These are phyloP conservation scores for Drosophila pachea DNA, from an alignment of 1,140 invertebrate genomes.

Conservation along the genomic window DNA sequence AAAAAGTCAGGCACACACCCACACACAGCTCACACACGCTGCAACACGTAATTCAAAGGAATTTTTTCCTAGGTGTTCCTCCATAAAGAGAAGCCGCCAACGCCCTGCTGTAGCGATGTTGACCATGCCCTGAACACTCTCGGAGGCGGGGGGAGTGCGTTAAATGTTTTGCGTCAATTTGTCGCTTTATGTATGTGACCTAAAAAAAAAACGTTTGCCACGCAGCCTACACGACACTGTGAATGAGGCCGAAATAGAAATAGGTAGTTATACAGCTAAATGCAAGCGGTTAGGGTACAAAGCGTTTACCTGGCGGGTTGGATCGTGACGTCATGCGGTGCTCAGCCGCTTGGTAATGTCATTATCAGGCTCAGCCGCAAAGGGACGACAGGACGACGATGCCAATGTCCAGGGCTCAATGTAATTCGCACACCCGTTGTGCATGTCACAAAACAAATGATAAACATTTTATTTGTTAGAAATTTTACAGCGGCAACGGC, in stretches of 20 bases:
- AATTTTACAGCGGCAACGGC: slow-evolving; percentile 30
- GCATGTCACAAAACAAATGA: slow-evolving; percentile 67
- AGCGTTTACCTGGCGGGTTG: slow-evolving; percentile 31
- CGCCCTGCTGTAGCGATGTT: slow-evolving; percentile 29
- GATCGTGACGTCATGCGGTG: slow-evolving; percentile 57
- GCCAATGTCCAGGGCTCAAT: slow-evolving; percentile 21
- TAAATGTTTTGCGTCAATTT: slow-evolving; percentile 77
- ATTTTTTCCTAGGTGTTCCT: slow-evolving; percentile 66
- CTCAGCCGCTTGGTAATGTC: slow-evolving; percentile 57
- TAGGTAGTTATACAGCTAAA: slow-evolving; percentile 39
- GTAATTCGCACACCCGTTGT: slow-evolving; percentile 46
- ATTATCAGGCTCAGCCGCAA: slow-evolving; percentile 72
- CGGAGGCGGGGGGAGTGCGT: slow-evolving; percentile 38
- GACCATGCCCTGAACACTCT: slow-evolving; percentile 40
- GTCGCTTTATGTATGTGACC: slow-evolving; percentile 62
- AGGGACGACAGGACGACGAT: slow-evolving; percentile 21
- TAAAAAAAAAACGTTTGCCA: slow-evolving; percentile 27
- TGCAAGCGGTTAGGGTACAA: slow-evolving; percentile 18
- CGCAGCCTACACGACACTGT: slow-evolving; percentile 11
- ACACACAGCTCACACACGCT: slow-evolving; percentile 31
- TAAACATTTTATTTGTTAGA: slow-evolving; percentile 71
- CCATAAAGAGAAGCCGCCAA: slow-evolving; percentile 47
- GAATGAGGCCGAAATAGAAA: slow-evolving; percentile 41
- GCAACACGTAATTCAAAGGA: slow-evolving; percentile 66
- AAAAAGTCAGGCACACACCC: slow-evolving; percentile 1